Conservation (phyloP, 2,113 vertebrate genomes). For the Prionailurus bengalensis region DNA sequence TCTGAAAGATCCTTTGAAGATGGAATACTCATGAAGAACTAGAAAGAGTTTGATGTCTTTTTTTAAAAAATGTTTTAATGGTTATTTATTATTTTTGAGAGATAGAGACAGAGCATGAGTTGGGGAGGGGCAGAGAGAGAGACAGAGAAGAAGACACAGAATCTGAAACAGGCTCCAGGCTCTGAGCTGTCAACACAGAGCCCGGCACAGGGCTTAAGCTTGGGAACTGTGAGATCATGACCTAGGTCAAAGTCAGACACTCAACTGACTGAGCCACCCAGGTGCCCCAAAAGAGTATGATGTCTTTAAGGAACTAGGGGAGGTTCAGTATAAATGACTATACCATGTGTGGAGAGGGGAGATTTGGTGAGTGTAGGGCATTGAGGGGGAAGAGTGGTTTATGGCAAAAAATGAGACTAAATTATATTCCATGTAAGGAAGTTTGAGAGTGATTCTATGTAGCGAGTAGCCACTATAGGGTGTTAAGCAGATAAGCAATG, state of each 20-base stretch:
- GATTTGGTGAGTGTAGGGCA: neutral
- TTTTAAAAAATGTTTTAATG: neutral
- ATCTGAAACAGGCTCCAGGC: too few relatives aligned
- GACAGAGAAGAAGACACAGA: too few relatives aligned
- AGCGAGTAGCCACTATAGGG: neutral
- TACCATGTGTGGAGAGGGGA: neutral
- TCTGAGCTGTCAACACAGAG: too few relatives aligned
- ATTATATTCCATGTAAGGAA: neutral
- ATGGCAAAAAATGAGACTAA: neutral
- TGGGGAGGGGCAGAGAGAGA: too few relatives aligned
- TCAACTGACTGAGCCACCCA: too few relatives aligned
- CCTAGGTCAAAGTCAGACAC: too few relatives aligned
- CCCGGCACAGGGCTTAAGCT: too few relatives aligned
- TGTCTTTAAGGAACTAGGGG: neutral
- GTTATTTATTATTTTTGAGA: too few relatives aligned
- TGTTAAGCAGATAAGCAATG: neutral
- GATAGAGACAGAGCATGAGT: too few relatives aligned
- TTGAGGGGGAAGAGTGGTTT: neutral
- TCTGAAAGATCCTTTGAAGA: constrained; percentile 15
- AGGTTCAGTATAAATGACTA: neutral
- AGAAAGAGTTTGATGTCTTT: neutral
- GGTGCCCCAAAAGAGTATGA: neutral
- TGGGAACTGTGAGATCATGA: too few relatives aligned
- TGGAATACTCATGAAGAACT: neutral
- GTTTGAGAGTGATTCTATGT: neutral